phyloP scores from a whole-genome alignment of 2,113 vertebrate genomes.

The Rhea americana region DNA sequence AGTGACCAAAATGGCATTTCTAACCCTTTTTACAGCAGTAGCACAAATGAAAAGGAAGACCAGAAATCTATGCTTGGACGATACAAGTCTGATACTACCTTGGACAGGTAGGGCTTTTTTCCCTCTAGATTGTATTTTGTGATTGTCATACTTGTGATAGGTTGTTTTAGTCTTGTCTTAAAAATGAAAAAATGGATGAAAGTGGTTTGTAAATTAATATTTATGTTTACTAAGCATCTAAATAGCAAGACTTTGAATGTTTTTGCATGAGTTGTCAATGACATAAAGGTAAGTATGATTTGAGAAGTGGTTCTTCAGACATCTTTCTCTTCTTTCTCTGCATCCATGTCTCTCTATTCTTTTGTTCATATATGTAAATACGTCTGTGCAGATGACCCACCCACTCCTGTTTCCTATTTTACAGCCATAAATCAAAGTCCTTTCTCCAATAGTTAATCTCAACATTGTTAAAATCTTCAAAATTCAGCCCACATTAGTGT shows the following conservation, averaged over 20 bases:
- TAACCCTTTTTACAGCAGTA: conserved; percentile 43
- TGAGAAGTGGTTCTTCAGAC: neutral
- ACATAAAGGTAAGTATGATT: neutral
- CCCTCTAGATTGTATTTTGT: neutral
- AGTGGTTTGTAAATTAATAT: neutral
- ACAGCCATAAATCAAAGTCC: neutral
- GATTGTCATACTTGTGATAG: neutral
- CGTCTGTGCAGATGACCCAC: neutral
- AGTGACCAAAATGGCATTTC: neutral
- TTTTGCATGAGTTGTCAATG: neutral
- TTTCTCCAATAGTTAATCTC: neutral
- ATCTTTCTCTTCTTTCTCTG: neutral
- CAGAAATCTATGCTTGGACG: conserved; percentile 69
- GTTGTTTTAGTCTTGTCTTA: neutral
- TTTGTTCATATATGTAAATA: neutral
- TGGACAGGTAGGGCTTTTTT: conserved; percentile 75
- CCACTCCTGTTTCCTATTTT: neutral
- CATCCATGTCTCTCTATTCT: neutral
- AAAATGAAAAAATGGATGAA: neutral
- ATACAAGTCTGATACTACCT: conserved; percentile 76
- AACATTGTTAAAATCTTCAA: neutral
- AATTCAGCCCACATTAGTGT: neutral
- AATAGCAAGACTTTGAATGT: neutral
- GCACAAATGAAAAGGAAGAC: conserved; percentile 59
- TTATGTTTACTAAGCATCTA: neutral